Conservation (phyloP, 2,888 invertebrate genomes). For the Lordiphosa fenestrarum region DNA sequence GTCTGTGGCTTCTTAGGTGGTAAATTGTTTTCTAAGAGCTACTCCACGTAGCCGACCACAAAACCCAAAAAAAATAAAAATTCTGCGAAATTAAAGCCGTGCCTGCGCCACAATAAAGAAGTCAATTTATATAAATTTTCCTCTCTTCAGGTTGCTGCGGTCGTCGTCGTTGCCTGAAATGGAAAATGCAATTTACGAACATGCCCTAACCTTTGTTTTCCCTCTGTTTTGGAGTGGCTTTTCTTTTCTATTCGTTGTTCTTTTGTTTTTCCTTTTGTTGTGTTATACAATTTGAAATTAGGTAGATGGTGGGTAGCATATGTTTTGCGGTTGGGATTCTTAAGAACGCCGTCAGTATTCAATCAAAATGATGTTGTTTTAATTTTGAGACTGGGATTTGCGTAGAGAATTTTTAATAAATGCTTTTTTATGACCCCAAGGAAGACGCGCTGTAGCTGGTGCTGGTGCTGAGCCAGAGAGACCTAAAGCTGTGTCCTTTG, state of each 20-base stretch:
- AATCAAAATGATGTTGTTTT: conserved; percentile 76
- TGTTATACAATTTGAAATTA: conserved; percentile 64
- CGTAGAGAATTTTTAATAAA: conserved; percentile 76
- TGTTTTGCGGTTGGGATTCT: conserved; percentile 52
- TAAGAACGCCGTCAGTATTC: conserved; percentile 43
- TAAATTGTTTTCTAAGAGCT: conserved; percentile 54
- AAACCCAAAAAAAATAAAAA: conserved; percentile 17
- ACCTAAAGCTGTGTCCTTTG: conserved; percentile 42
- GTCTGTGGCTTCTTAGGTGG: conserved; percentile 69
- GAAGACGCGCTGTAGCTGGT: conserved; percentile 40
- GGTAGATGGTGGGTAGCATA: conserved; percentile 60
- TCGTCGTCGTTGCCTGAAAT: conserved; percentile 29
- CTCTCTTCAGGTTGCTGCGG: conserved; percentile 47
- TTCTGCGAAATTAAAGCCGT: conserved; percentile 71
- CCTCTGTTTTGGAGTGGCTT: conserved; percentile 52
- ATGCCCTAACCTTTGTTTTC: conserved; percentile 42
- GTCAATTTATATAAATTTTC: conserved; percentile 76
- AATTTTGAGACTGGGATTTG: conserved; percentile 68
- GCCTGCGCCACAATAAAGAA: conserved; percentile 69
- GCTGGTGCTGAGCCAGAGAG: conserved; percentile 11
- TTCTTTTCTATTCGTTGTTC: conserved; percentile 33
- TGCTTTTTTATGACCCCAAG: conserved; percentile 48
- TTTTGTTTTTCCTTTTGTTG: conserved; percentile 51
- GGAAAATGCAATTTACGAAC: conserved; percentile 68
- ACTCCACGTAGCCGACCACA: conserved; percentile 29